Evolutionary conservation across 2,797 vertebrate genomes (phyloP), one percentile per base, ranked within the genome.

Genomic region (Phataginus tricuspis): DNA sequence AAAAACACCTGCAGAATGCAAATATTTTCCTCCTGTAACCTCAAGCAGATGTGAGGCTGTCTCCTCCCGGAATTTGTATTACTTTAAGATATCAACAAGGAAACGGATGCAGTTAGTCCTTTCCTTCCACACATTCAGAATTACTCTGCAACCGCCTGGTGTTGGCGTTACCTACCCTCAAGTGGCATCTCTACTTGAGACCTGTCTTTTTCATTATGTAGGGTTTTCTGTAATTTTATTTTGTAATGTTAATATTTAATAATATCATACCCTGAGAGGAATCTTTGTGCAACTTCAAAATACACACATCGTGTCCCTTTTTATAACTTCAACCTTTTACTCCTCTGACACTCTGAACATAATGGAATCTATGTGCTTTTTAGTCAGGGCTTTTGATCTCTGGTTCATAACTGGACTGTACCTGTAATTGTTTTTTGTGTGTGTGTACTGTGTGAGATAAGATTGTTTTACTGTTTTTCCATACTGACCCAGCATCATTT

Each of bases 231-330:
- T 92, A 95, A 92, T 95, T 97, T 97, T 95, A 92, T 90, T 95
- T 94, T 87, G 84, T 91, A 83, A 85, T 68, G 85, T 95, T 96
- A 96, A 97, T 96, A 95, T 96, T 97, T 97, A 95, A 97, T 95
- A 94, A 79, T 68, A 86, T 66, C 42, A 86, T 12, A 82, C 29
- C 64, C 59, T 19, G 29, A 95, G 87, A 86, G 87, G 64, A 37
- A 94, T 86, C 68, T 93, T 93, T 66, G 55, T 82, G 39, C 15
- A 59, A 94, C 72, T 95, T 96, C 72, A 90, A 95, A 86, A 94
- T 86, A 91, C 13, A 92, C 10, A 68, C n/a, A 53, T 79, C 53
- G 92, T 94, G 69, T 68, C 23, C 21, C 27, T 84, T 75, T 63
- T 84, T 57, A 85, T 37, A 86, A 87, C 37, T 79, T 89, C 91